A percentile compares a stretch with the other conserved stretches of the same genome.
phyloP scores from a whole-genome alignment of 2,113 vertebrate genomes.

The Cyrtonyx montezumae region DNA sequence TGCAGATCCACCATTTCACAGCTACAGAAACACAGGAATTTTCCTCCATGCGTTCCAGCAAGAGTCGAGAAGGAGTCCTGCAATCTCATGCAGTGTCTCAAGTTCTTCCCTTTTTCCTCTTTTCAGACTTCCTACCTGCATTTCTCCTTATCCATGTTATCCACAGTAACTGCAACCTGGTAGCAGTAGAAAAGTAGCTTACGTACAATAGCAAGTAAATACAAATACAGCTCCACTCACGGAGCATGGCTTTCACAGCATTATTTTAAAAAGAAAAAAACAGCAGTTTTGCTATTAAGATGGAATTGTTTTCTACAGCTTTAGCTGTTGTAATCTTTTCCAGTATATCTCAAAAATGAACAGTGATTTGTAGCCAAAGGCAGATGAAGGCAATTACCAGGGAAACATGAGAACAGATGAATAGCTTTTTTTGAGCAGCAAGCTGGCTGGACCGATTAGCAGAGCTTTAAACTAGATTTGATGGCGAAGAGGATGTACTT shows the following conservation, averaged over 20 bases:
- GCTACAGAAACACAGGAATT: not conserved
- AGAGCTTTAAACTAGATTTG: no score
- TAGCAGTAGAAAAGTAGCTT: not conserved
- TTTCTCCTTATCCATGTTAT: not conserved
- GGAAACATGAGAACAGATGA: not conserved
- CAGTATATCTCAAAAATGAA: not conserved
- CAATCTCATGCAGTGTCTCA: not conserved
- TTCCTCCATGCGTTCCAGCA: not conserved
- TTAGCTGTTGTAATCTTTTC: not conserved
- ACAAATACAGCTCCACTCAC: not conserved
- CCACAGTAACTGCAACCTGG: not conserved
- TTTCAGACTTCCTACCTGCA: not conserved
- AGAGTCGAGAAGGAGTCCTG: not conserved
- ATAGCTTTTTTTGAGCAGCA: no score
- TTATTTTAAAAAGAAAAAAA: not conserved
- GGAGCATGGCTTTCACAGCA: not conserved
- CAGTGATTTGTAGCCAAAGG: not conserved
- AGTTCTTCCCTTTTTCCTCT: not conserved
- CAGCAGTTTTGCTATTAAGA: not conserved
- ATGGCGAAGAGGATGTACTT: no score
- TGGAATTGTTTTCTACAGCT: not conserved
- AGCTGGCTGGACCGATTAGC: no score
- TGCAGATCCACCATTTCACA: not conserved
- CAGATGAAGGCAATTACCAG: not conserved
- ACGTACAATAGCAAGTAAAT: not conserved